Percentiles rank a stretch among this genome's conserved stretches.
These are phyloP conservation scores for Pristionchus maxplancki DNA, from an alignment of 2,888 invertebrate species.

Conservation along the genomic window DNA sequence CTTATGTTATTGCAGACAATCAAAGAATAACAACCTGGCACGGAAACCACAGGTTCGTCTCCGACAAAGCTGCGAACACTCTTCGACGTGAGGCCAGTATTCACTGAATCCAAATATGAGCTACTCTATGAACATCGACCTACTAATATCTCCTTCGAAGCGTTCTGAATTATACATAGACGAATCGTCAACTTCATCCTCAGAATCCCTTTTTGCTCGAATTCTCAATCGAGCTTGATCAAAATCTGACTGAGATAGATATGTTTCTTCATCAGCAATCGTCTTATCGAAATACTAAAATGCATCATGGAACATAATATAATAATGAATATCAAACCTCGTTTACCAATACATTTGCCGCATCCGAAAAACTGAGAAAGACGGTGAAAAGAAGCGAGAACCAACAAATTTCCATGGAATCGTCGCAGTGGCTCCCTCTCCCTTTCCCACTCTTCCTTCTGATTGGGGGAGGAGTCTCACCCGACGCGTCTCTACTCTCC, in stretches of 20 bases:
- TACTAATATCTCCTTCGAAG: conserved; percentile 76
- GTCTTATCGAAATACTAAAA: conserved; percentile 73
- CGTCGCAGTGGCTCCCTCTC: conserved; percentile 10
- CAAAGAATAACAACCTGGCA: background rate
- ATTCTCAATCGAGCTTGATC: conserved; percentile 50
- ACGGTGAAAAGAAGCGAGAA: background rate
- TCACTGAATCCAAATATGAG: conserved; percentile 61
- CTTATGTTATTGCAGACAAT: conserved; percentile 48
- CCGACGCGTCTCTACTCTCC: background rate
- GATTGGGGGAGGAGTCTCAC: conserved; percentile 18
- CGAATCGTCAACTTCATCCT: conserved; percentile 66
- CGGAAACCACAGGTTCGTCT: conserved; percentile 60
- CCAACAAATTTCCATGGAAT: background rate
- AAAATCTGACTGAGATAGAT: conserved; percentile 70
- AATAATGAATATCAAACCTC: background rate
- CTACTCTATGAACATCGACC: background rate
- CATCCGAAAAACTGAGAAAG: background rate
- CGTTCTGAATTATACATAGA: conserved; percentile 74
- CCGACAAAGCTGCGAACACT: conserved; percentile 67
- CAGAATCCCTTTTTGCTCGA: conserved; percentile 55
- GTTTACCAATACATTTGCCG: background rate
- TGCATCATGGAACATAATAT: too few relatives aligned
- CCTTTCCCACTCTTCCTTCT: background rate
- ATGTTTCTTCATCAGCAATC: conserved; percentile 71
- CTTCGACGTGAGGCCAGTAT: conserved; percentile 66